Base-by-base conservation (phyloP, 2,888 invertebrate species). In the Torymus tubicola region DNA sequence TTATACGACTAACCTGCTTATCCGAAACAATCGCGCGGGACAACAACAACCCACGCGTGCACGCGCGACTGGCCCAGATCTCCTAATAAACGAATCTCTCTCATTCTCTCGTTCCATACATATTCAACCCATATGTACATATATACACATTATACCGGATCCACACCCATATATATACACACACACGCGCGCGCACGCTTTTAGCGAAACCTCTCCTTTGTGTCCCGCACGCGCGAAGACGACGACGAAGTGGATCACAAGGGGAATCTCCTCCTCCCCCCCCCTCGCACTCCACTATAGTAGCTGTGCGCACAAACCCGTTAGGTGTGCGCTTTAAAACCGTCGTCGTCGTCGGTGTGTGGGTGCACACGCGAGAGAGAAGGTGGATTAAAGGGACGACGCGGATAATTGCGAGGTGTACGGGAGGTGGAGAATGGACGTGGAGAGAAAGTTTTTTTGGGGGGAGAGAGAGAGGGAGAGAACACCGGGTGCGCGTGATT, bases 231-330 rank as follows among this genome's bases (percentile, higher is more conserved):
- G 58, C 70, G 69, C 16, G 63, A 72, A 5, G 55, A 42, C 3
- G 42, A 2, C 57, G 71, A 60, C 16, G 70, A 78, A 78, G 78
- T 78, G 57, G 78, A 78, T 78, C 78, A 78, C 65, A 64, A 70
- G 70, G 55, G 70, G 63, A 70, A 70, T 69, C 42, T 11, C 55
- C 50, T 31, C 42, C 21, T 42, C 13, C 50, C 2, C 13, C 55
- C 5, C 31, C 31, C 31, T 18, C 53, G 5, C 31, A 1, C 24
- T 5, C 55, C 12, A 14, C 21, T 11, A 58, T n/a, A 8, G 8
- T 18, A n/a, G n/a, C 16, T 3, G 18, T 2, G 57, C 31, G 52
- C 60, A 31, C 60, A 52, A 58, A 78, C 71, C 78, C 78, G 78
- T 78, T 78, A 78, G 52, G 60, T 60, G 21, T 21, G 2, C 21